Conservation (phyloP, 2,797 vertebrate species). For the Hapalemur alaotrensis region DNA sequence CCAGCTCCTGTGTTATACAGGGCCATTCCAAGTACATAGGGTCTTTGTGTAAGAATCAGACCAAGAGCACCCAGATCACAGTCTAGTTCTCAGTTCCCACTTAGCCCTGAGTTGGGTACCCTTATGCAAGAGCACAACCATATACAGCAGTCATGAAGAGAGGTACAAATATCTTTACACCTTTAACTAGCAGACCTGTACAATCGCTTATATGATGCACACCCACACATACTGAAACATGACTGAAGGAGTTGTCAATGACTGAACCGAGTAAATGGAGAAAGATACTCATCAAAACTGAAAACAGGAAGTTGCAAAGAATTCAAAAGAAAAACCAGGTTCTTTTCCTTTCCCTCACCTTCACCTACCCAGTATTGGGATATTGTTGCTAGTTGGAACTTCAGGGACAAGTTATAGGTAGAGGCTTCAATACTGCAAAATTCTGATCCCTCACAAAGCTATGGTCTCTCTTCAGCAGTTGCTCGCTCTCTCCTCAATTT, state of each 20-base stretch:
- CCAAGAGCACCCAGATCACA: background rate
- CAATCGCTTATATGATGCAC: background rate
- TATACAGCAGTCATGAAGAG: background rate
- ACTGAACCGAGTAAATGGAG: background rate
- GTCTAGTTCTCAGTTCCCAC: background rate
- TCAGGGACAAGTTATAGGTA: background rate
- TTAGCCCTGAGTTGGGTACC: background rate
- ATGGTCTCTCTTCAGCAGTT: background rate
- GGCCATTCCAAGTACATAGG: background rate
- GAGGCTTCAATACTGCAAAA: background rate
- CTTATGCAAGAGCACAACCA: background rate
- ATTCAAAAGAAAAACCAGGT: background rate
- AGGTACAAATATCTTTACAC: background rate
- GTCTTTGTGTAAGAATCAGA: background rate
- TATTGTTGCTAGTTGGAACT: background rate
- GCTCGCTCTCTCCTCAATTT: background rate
- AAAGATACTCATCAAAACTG: slow-evolving; percentile 7
- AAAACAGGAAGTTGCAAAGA: background rate
- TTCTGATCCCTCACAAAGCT: background rate
- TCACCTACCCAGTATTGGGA: background rate
- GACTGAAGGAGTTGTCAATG: background rate
- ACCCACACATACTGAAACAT: background rate
- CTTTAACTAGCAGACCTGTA: background rate
- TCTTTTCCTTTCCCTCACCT: background rate
- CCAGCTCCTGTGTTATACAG: background rate